Conservation (phyloP, 2,888 invertebrate species). For the Drepanosiphum platanoidis region DNA sequence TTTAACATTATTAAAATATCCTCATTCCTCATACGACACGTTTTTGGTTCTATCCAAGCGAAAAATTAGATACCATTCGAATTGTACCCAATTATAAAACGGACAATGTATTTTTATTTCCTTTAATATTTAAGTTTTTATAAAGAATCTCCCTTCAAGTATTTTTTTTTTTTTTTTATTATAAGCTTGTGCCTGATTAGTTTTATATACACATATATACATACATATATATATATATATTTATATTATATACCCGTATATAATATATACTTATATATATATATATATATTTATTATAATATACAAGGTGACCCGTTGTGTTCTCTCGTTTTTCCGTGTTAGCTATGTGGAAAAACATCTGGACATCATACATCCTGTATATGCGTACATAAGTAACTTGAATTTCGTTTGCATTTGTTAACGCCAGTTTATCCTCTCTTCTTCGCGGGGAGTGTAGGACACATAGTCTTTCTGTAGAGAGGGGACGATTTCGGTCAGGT, state of each 20-base stretch:
- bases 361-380: no score
- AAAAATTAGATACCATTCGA: slow-evolving; percentile 23
- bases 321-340: no score
- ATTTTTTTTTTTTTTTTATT: slow-evolving; percentile 33
- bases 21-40: slow-evolving; percentile 27
- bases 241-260: slow-evolving; percentile 3
- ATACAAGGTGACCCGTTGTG: no score
- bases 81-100: slow-evolving; percentile 14
- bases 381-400: slow-evolving; percentile 10
- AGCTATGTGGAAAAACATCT: no score
- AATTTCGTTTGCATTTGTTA: slow-evolving; percentile 3
- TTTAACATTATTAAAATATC: slow-evolving; percentile 20
- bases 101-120: slow-evolving; percentile 27
- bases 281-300: no score
- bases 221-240: slow-evolving; percentile 21
- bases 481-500: neutral
- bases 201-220: slow-evolving; percentile 33
- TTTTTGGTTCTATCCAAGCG: neutral
- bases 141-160: neutral
- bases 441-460: neutral
- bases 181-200: slow-evolving; percentile 54
- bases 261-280: no score
- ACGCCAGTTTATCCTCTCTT: neutral
- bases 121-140: slow-evolving; percentile 6
- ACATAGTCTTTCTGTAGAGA: neutral